Evolutionary conservation across 1,140 invertebrate genomes (phyloP).

Genomic region (Carposina sasakii): DNA sequence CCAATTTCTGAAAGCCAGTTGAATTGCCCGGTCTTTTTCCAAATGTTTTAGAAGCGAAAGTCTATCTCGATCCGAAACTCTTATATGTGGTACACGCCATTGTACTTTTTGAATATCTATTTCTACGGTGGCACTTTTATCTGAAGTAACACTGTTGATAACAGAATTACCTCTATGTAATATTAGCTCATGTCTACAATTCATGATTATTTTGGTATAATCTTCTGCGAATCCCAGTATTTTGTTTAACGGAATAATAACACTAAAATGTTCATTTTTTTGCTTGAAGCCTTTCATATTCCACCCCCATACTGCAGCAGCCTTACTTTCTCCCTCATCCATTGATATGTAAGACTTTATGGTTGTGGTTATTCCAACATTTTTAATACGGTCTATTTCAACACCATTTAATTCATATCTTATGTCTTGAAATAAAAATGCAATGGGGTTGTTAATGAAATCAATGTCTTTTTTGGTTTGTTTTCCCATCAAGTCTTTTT

Average conservation of each 20-base stretch:
- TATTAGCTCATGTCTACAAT: slow-evolving; percentile 63
- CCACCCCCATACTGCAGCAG: slow-evolving; percentile 19
- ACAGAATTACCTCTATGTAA: slow-evolving; percentile 42
- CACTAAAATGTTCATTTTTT: slow-evolving; percentile 35
- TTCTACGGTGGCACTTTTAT: slow-evolving; percentile 1
- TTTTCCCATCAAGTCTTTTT: background rate
- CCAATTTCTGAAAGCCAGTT: slow-evolving; percentile 43
- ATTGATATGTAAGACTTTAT: slow-evolving; percentile 44
- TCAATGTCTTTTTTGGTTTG: slow-evolving; percentile 11
- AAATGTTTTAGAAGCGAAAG: slow-evolving; percentile 24
- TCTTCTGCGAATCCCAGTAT: slow-evolving; percentile 64
- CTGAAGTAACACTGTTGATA: slow-evolving; percentile 15
- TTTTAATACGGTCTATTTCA: slow-evolving; percentile 56
- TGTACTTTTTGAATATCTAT: slow-evolving; percentile 17
- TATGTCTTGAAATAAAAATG: slow-evolving; percentile 63
- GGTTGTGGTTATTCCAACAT: slow-evolving; percentile 46
- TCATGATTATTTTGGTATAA: slow-evolving; percentile 60
- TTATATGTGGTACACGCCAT: slow-evolving; percentile 25
- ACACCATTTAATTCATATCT: slow-evolving; percentile 60
- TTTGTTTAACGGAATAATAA: slow-evolving; percentile 48
- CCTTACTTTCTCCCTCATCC: slow-evolving; percentile 15
- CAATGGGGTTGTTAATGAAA: slow-evolving; percentile 48
- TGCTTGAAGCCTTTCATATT: slow-evolving; percentile 9
- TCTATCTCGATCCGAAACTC: slow-evolving; percentile 22
- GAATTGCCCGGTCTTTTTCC: slow-evolving; percentile 24